Base-by-base conservation (phyloP, 2,113 vertebrate genomes). In the Dascyllus trimaculatus region DNA sequence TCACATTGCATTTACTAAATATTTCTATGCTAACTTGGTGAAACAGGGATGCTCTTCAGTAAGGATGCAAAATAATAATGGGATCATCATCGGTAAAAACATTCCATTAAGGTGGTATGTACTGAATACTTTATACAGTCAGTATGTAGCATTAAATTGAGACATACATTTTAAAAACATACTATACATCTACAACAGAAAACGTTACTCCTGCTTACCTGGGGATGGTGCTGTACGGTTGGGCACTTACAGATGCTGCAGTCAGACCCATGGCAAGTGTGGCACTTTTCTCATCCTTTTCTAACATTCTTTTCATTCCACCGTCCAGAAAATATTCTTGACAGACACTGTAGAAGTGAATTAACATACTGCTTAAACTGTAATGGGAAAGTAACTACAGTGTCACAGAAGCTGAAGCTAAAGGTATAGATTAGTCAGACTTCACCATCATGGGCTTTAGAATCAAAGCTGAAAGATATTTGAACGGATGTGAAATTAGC, bases 261-360 rank as follows among this genome's bases (percentile, higher is more conserved):
- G 90, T 91, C 85, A 95, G 86, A 67, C 90, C 79, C 48, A 81
- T 82, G 78, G 94, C 87, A 52, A 95, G 94, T 65, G 89, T 87
- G 67, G 95, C 94, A 93, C 95, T 96, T 92, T 97, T 99, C 86
- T 96, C 96, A 91, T 99, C 97, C 92, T 99, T 99, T 76, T 98
- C 97, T 81, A 99, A 94, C 89, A 96, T 96, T 95, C 96, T 97
- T 90, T 94, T 97, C 94, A 98, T 97, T 21, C 98, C 98, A 38
- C 98, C 98, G 2, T 98, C 96, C 91, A 97, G 94, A 89, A 98
- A 99, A 91, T 99, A 99, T 80, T 99, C 97, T 87, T 97, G 95
- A 89, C 97, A 99, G 73, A 99, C 95, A 85, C 98, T 99, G 92
- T 2, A 88, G 89, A 81, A 65, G 57, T 61, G 66, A 71, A 75